These are phyloP conservation scores for Clarias laeviceps DNA, from an alignment of 2,797 vertebrate species.

Conservation along the genomic window DNA sequence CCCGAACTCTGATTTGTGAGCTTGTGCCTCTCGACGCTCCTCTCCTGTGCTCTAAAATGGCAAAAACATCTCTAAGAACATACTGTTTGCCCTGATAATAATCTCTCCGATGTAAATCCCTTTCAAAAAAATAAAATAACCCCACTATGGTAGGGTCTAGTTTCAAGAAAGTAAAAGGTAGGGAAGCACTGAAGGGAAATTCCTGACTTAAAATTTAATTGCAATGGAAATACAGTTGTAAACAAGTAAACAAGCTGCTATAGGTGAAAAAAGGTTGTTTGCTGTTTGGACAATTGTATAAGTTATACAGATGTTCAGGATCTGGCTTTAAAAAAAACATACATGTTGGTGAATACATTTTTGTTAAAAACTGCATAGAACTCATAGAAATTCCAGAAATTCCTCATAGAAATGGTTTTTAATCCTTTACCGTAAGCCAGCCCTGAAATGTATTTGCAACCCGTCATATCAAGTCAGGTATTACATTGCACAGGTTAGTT, in stretches of 20 bases:
- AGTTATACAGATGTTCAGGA: not conserved
- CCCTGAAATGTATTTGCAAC: not conserved
- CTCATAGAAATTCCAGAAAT: not conserved
- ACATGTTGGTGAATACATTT: not conserved
- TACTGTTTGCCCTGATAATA: slow-evolving; percentile 55
- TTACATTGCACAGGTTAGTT: no score
- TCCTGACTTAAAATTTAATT: not conserved
- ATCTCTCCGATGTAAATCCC: slow-evolving; percentile 53
- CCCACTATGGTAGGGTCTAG: not conserved
- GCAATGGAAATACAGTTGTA: not conserved
- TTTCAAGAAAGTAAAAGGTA: slow-evolving; percentile 35
- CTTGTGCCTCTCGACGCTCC: slow-evolving; percentile 51
- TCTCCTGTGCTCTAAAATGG: slow-evolving; percentile 53
- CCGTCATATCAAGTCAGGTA: no score
- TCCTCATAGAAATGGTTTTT: no score
- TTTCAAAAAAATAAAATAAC: not conserved
- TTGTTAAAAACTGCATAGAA: not conserved
- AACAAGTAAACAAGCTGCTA: not conserved
- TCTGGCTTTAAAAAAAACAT: not conserved
- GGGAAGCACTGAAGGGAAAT: not conserved
- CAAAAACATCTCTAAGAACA: slow-evolving; percentile 58
- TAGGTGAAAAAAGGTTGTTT: not conserved
- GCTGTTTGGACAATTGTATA: not conserved
- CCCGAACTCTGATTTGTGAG: slow-evolving; percentile 65
- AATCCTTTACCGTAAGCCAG: not conserved